These are phyloP conservation scores for Morone chrysops DNA, from an alignment of 2,113 vertebrate species.

Conservation along the genomic window DNA sequence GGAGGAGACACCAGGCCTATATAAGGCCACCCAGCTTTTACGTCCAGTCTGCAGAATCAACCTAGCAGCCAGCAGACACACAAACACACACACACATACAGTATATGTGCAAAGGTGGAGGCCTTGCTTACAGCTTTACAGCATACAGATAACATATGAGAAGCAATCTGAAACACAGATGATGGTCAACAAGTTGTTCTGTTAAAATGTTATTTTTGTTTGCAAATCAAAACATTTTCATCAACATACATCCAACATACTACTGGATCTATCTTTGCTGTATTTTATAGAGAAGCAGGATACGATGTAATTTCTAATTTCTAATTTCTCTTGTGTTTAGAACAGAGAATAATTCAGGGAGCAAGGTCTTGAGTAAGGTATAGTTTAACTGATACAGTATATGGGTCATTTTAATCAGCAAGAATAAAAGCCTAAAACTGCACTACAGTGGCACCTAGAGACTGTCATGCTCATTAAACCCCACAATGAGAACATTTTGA, in stretches of 20 bases:
- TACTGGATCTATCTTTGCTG: too few species aligned
- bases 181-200: neutral
- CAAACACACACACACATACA: neutral
- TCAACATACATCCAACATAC: neutral
- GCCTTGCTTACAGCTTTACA: neutral
- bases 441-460: too few species aligned
- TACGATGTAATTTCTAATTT: too few species aligned
- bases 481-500: neutral
- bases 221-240: neutral
- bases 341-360: neutral
- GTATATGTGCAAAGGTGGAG: neutral
- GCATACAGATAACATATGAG: slow-evolving; percentile 15
- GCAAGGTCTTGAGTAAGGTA: neutral
- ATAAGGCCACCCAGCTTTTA: slow-evolving; percentile 88
- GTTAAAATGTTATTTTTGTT: neutral
- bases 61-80: slow-evolving; percentile 48
- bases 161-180: slow-evolving; percentile 17
- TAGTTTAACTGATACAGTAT: neutral
- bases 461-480: neutral
- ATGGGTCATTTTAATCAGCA: neutral
- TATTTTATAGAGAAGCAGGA: too few species aligned
- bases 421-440: neutral
- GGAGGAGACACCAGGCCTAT: slow-evolving; percentile 91
- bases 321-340: neutral
- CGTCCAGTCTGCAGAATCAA: slow-evolving; percentile 81